Evolutionary conservation across 2,113 vertebrate genomes (phyloP).

Genomic region (Lagenorhynchus albirostris): DNA sequence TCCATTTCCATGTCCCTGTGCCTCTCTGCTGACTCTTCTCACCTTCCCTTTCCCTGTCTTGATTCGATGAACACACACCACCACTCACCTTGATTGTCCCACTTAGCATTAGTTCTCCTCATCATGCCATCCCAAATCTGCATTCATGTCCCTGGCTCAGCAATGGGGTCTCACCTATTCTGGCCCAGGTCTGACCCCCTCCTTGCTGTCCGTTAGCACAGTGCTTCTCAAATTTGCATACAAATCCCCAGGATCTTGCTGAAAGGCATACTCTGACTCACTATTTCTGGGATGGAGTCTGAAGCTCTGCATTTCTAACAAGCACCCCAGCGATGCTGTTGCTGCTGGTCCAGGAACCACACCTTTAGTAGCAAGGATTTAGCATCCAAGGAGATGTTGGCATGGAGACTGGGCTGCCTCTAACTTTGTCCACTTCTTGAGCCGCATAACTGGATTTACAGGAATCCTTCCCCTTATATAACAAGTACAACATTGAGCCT

Average conservation of each 20-base stretch:
- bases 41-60: background rate
- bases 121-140: background rate
- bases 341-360: background rate
- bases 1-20: background rate
- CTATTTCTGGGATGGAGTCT: background rate
- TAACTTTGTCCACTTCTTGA: background rate
- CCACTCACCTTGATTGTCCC: background rate
- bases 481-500: conserved; percentile 19
- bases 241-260: background rate
- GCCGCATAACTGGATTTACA: background rate
- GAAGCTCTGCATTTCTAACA: background rate
- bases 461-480: conserved; percentile 55
- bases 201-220: background rate
- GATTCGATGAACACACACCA: background rate
- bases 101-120: background rate
- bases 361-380: background rate
- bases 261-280: background rate
- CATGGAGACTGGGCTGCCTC: background rate
- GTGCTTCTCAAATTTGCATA: background rate
- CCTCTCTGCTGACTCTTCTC: background rate
- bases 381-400: background rate
- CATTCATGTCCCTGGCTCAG: background rate
- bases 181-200: background rate
- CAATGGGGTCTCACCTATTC: background rate
- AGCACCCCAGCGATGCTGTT: background rate